Conservation (phyloP, 2,888 invertebrate species). For the Drosophila pseudotalamancana region DNA sequence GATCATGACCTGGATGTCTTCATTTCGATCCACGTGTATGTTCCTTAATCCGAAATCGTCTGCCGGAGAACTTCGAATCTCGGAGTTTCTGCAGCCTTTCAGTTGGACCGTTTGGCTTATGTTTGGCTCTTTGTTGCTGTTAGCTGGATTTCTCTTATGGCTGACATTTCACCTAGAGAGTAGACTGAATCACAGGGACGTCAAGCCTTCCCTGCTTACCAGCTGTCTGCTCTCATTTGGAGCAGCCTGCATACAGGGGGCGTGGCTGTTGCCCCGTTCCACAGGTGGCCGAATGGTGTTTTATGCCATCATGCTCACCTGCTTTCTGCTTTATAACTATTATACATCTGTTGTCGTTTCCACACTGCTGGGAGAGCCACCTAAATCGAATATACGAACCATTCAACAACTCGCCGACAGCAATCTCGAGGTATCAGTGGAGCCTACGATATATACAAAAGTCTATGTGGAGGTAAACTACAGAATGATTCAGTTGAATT, state of each 20-base stretch:
- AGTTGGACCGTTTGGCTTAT: constrained; percentile 86
- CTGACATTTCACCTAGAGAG: constrained; percentile 78
- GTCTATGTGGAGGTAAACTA: constrained; percentile 77
- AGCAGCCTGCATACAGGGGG: constrained; percentile 85
- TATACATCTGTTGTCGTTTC: constrained; percentile 88
- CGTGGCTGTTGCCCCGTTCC: constrained; percentile 84
- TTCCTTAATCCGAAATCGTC: constrained; percentile 86
- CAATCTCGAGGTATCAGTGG: constrained; percentile 85
- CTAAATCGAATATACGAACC: constrained; percentile 85
- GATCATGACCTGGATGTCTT: constrained; percentile 47
- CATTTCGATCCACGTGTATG: constrained; percentile 85
- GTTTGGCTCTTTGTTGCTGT: constrained; percentile 81
- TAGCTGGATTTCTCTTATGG: constrained; percentile 82
- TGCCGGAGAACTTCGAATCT: constrained; percentile 85
- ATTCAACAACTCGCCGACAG: constrained; percentile 85
- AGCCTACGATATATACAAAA: constrained; percentile 83
- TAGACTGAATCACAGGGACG: constrained; percentile 9
- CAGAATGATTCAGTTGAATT: not conserved
- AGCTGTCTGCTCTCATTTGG: constrained; percentile 84
- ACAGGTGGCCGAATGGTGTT: constrained; percentile 83
- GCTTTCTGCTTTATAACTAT: constrained; percentile 86
- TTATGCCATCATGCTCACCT: constrained; percentile 73
- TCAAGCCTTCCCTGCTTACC: constrained; percentile 75
- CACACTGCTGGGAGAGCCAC: constrained; percentile 86
- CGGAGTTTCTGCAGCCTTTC: constrained; percentile 87